Evolutionary conservation across 2,888 invertebrate genomes (phyloP).

Genomic region (Plebejus anna): DNA sequence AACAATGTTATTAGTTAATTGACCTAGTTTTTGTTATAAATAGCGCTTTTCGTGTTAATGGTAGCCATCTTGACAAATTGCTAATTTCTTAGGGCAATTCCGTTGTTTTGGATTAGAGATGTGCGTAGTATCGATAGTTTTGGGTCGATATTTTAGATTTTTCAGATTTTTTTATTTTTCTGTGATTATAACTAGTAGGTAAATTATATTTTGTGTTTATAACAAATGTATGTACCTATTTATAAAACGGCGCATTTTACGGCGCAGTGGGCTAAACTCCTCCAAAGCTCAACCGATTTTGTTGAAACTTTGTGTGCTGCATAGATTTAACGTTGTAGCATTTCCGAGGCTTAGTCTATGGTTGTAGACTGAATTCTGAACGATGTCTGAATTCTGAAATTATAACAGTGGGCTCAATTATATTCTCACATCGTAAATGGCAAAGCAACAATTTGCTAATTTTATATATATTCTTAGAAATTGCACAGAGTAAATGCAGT

Average conservation of each 20-base stretch:
- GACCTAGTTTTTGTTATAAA: constrained; percentile 12
- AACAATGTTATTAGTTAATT: not conserved
- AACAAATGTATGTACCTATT: too few relatives aligned
- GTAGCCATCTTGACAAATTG: not conserved
- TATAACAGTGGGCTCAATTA: not conserved
- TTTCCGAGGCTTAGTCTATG: too few relatives aligned
- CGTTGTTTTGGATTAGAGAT: not conserved
- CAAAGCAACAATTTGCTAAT: not conserved
- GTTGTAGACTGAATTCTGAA: too few relatives aligned
- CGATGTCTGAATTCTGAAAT: not conserved
- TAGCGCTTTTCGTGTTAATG: not conserved
- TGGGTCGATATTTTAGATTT: not conserved
- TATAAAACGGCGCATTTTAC: too few relatives aligned
- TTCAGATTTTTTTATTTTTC: not conserved
- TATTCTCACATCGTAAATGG: not conserved
- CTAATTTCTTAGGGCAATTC: constrained; percentile 2
- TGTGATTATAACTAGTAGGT: not conserved
- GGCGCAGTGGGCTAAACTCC: too few relatives aligned
- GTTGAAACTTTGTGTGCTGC: too few relatives aligned
- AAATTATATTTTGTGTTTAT: too few relatives aligned
- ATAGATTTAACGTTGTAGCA: too few relatives aligned
- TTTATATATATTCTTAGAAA: constrained; percentile 6
- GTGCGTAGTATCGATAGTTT: not conserved
- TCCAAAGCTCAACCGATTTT: too few relatives aligned
- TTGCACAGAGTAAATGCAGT: not conserved